Evolutionary conservation across 2,113 vertebrate genomes (phyloP).

Genomic region (Entelurus aequoreus): DNA sequence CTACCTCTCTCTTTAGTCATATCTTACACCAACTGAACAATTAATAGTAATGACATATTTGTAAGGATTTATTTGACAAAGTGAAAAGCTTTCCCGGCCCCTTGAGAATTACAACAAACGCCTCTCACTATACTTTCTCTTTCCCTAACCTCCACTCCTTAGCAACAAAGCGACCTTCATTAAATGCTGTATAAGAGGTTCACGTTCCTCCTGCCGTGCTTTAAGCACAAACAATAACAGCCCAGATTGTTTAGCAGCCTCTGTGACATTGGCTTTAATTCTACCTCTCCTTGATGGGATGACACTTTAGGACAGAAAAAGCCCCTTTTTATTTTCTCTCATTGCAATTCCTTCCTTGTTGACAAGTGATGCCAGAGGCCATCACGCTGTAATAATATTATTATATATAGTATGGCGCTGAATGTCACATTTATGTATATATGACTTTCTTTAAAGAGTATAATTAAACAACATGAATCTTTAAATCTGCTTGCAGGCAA

Average conservation of each 20-base stretch:
- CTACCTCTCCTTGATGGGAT: conserved; percentile 29
- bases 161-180: conserved; percentile 55
- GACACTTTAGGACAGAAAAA: conserved; percentile 28
- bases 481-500: neutral
- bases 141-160: conserved; percentile 37
- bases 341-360: conserved; percentile 27
- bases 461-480: neutral
- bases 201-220: conserved; percentile 28
- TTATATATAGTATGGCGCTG: neutral
- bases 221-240: conserved; percentile 49
- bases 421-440: conserved; percentile 1
- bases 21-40: conserved; percentile 33
- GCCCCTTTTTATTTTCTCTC: conserved; percentile 27
- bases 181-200: conserved; percentile 52
- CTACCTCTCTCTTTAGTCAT: conserved; percentile 16
- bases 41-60: conserved; percentile 44
- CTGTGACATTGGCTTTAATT: conserved; percentile 53
- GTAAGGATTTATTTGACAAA: neutral
- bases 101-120: conserved; percentile 17
- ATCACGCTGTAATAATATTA: neutral
- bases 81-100: neutral
- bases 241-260: conserved; percentile 33
- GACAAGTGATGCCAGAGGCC: conserved; percentile 9
- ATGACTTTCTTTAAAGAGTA: neutral
- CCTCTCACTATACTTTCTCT: conserved; percentile 21